Base-by-base conservation (phyloP, 2,888 invertebrate species). In the Spilosoma lubricipeda region DNA sequence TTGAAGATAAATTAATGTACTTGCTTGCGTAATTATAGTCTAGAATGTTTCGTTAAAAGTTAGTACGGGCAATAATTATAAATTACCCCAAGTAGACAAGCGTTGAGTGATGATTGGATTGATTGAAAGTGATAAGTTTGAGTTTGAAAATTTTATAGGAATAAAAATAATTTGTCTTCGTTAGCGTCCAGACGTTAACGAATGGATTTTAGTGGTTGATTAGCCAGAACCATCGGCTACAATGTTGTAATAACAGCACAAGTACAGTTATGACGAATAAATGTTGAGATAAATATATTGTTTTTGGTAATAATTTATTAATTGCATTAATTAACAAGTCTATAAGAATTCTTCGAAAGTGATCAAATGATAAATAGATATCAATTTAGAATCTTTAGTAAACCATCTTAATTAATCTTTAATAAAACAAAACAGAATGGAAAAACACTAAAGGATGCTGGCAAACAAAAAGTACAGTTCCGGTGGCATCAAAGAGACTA, bases 101-200 rank as follows among this genome's bases (percentile, higher is more conserved):
- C 27, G 13, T 13, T 59, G 59, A 27, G 27, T 59, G 27, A 27
- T 59, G 59, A 27, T 59, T 59, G 27, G 27, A 59, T 59, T 59
- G 59, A 27, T 59, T 59, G 27, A 59, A 59, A 59, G 59, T 59
- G 59, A 59, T 27, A 59, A 27, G 27, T 59, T 27, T 27, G 5
- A 27, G 59, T 59, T 59, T 59, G 4, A 5, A 59, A 59, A 27
- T 27, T 59, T 59, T 59, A 59, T 59, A 27, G 27, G 13, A 59
- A 59, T 59, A 59, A 27, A 59, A 59, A 59, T 27, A 27, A 59
- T 59, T 27, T 13, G n/a, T 59, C 59, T 59, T 59, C 59, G 27
- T 59, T 59, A 59, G 27, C 27, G 59, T 59, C 59, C 59, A 59
- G 52, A 56, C 52, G 52, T 56, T 56, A 56, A n/a, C 52, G 52